These are phyloP conservation scores for Eulemur macaco DNA, from an alignment of 2,113 vertebrate species.

Conservation along the genomic window DNA sequence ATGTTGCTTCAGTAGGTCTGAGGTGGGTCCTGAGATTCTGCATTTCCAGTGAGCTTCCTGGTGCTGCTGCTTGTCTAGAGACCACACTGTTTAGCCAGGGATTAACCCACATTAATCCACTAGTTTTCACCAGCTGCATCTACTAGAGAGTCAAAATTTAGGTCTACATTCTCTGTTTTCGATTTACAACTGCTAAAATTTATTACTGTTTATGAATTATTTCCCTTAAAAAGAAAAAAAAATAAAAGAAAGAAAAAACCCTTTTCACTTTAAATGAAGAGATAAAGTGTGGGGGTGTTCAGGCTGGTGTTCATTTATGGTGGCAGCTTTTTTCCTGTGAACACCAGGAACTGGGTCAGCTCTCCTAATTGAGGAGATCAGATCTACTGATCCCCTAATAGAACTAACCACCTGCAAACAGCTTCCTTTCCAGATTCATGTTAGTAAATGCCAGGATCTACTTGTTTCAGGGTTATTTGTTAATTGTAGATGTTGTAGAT, in stretches of 20 bases:
- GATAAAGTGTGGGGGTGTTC: not conserved
- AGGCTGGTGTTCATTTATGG: not conserved
- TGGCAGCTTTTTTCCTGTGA: not conserved
- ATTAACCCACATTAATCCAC: not conserved
- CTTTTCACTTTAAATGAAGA: not conserved
- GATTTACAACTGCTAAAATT: not conserved
- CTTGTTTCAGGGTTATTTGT: not conserved
- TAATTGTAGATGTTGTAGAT: not conserved
- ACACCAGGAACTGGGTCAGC: not conserved
- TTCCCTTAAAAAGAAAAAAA: not conserved
- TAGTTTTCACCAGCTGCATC: conserved; percentile 4
- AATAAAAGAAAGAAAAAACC: not conserved
- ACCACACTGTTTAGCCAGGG: not conserved
- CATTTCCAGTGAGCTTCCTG: not conserved
- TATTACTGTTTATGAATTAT: not conserved
- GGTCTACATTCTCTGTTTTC: not conserved
- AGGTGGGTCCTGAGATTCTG: not conserved
- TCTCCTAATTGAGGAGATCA: not conserved
- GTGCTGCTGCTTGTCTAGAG: not conserved
- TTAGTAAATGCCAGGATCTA: not conserved
- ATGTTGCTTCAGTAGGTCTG: not conserved
- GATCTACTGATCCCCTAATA: not conserved
- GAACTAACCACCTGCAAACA: not conserved
- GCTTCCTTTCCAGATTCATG: not conserved
- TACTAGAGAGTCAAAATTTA: not conserved